Base-by-base conservation (phyloP, 2,113 vertebrate species). In the Pseudorasbora parva region DNA sequence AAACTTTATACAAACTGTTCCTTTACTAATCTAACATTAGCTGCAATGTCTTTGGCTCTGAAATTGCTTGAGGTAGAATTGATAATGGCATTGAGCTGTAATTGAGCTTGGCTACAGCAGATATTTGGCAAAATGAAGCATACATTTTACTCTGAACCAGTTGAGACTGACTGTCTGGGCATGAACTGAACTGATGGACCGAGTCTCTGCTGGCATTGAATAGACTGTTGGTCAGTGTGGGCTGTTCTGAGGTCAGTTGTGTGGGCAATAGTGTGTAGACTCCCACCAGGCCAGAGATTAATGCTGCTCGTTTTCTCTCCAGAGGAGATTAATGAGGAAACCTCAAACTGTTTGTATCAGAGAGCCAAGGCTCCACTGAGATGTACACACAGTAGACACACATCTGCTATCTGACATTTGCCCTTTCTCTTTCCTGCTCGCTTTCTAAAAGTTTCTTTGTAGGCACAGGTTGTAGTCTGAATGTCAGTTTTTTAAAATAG, bases 291-390 rank as follows among this genome's bases (percentile, higher is more conserved):
- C 82, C 71, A 37, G 78, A 89, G 89, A 92, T 93, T 88, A 88
- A 91, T 91, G 87, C 87, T 86, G 85, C 90, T 89, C 41, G 69
- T 90, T 88, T 91, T 86, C 86, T 91, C 89, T 88, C 87, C 78
- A 86, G 87, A 88, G 89, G 87, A 91, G 91, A 92, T 91, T 91
- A 89, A 93, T 90, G 86, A 89, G 78, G 74, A 89, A 54, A 85
- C 88, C 87, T 88, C 89, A 90, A 74, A 87, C 76, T 84, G 37
- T 71, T 82, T 81, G 57, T 78, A 72, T 57, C 72, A 62, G 8
- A 66, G 62, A 57, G 60, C 84, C 62, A 75, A 81, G 21, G 74
- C 57, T 85, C 45, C 78, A 41, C 82, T 57, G 78, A 76, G 19
- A 82, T 45, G 19, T 45, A 47, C 21, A 49, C 37, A 10, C 45